Evolutionary conservation across 2,113 vertebrate genomes (phyloP), one percentile per base, ranked within the genome.

Genomic region (Terrapene triunguis): DNA sequence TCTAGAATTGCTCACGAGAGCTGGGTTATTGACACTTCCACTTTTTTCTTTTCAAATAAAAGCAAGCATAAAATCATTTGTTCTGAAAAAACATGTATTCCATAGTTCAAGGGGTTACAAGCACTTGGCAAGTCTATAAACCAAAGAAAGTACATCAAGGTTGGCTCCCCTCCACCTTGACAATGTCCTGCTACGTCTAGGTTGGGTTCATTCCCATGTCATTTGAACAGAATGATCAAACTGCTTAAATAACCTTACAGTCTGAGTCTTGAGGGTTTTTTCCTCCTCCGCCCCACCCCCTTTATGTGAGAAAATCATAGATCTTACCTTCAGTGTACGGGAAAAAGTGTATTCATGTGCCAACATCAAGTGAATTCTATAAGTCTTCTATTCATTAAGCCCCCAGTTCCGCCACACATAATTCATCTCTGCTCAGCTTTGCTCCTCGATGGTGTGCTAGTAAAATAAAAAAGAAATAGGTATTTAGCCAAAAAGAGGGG

Each of bases 291-390:
- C 4, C 62, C 82, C 78, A 44, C 44, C 13, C 44, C 59, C 53
- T 95, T 96, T 84, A 92, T 94, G 82, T 95, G 94, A 76, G 89
- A 97, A 97, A 97, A 97, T 84, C 89, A 96, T 97, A 97, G 93
- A 97, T 97, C 94, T 95, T 97, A 96, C 80, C 98, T 98, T 93
- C 82, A 87, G 80, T 82, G 94, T 96, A 92, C 93, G 95, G 96
- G 97, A 98, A 96, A 96, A 97, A 95, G 92, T 97, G 97, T 91
- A 98, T 98, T 98, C 98, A 98, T 98, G 98, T 98, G 98, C 98
- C 98, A 98, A 98, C 98, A 98, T 98, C 98, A 98, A 98, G 98
- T 98, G 98, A 98, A 98, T 98, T 98, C 98, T 98, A 96, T 1
- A 96, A 97, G 96, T 98, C 97, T 97, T 98, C 98, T 98, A 88